These are phyloP conservation scores for Lobophora halterata DNA, from an alignment of 2,888 invertebrate genomes.

Conservation along the genomic window DNA sequence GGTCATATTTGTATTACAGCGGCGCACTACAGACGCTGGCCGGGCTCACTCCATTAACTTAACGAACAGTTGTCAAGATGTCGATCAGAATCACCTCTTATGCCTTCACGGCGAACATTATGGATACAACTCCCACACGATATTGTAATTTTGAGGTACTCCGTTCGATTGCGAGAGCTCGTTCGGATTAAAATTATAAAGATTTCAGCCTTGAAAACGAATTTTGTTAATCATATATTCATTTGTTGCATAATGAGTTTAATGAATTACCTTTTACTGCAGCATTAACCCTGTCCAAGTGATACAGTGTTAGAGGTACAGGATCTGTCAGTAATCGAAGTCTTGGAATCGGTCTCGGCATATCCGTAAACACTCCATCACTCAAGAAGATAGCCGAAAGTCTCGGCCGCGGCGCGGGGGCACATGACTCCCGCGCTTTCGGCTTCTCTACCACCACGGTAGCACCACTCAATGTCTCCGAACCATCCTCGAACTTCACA, in stretches of 20 bases:
- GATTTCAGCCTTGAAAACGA: neutral
- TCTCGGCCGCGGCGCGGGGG: slow-evolving; percentile 67
- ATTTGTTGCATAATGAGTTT: neutral
- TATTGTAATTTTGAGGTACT: slow-evolving; percentile 58
- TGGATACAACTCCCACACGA: slow-evolving; percentile 69
- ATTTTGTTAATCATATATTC: neutral
- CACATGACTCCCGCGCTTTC: slow-evolving; percentile 60
- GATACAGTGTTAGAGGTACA: slow-evolving; percentile 76
- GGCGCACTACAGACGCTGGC: slow-evolving; percentile 53
- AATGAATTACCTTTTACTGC: slow-evolving; percentile 80
- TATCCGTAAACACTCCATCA: slow-evolving; percentile 51
- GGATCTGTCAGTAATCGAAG: slow-evolving; percentile 70
- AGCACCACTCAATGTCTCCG: slow-evolving; percentile 61
- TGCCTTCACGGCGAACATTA: slow-evolving; percentile 62
- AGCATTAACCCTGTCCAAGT: slow-evolving; percentile 76
- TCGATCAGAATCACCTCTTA: slow-evolving; percentile 75
- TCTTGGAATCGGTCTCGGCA: slow-evolving; percentile 51
- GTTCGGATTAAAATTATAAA: slow-evolving; percentile 3
- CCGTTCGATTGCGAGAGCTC: slow-evolving; percentile 19
- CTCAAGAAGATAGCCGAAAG: slow-evolving; percentile 75
- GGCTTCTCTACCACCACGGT: slow-evolving; percentile 61
- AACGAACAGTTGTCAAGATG: slow-evolving; percentile 79
- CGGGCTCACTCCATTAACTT: slow-evolving; percentile 73
- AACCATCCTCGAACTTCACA: slow-evolving; percentile 58
- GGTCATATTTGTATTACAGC: slow-evolving; percentile 41